Conservation (phyloP, 2,113 vertebrate species). For the Sitta europaea region DNA sequence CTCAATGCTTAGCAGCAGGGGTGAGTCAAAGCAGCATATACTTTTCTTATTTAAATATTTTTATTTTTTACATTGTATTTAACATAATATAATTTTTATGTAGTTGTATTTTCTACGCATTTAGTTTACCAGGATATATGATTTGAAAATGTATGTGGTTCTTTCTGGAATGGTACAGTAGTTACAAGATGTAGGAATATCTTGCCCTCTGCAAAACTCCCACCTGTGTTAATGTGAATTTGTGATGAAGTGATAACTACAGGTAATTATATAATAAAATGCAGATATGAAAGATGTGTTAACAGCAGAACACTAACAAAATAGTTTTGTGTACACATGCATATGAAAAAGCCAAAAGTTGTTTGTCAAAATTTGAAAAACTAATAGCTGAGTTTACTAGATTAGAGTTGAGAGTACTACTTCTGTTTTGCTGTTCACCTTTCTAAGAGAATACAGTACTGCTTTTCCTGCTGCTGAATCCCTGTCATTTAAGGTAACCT, state of each 20-base stretch:
- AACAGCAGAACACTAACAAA: not conserved
- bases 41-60: not conserved
- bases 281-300: not conserved
- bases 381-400: not conserved
- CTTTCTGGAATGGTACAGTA: not conserved
- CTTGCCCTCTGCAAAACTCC: not conserved
- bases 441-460: not conserved
- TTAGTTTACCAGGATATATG: not conserved
- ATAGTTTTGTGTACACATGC: not conserved
- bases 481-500: not conserved
- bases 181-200: not conserved
- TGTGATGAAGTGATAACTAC: not conserved
- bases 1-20: not conserved
- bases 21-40: not conserved
- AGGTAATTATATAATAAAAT: not conserved
- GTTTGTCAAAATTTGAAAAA: not conserved
- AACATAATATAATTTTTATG: not conserved
- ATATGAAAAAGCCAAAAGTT: not conserved
- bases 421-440: not conserved
- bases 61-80: not conserved
- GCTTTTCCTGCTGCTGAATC: not conserved
- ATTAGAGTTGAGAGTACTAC: not conserved
- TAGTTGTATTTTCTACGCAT: not conserved
- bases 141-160: not conserved
- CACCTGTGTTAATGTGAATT: not conserved